phyloP scores from a whole-genome alignment of 2,888 invertebrate genomes.

The Sminthurinus aureus region DNA sequence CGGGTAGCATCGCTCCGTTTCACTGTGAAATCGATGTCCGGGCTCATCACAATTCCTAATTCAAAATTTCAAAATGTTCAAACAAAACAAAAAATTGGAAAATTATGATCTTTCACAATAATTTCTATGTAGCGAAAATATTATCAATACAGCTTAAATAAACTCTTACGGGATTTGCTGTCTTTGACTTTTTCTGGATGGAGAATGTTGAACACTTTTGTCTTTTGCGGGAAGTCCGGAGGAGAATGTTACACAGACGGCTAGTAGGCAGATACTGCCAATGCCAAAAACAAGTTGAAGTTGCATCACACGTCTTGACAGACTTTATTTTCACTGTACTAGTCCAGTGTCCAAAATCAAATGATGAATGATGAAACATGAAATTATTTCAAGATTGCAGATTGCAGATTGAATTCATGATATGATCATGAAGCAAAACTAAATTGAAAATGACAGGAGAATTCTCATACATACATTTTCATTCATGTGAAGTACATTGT shows the following conservation, averaged over 20 bases:
- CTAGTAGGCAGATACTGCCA: background rate
- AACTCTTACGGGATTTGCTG: background rate
- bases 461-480: no score
- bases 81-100: no score
- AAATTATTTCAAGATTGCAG: background rate
- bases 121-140: background rate
- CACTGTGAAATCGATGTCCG: conserved; percentile 13
- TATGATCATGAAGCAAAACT: no score
- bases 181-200: background rate
- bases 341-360: background rate
- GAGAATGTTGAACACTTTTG: background rate
- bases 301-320: background rate
- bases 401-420: no score
- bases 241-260: background rate
- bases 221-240: background rate
- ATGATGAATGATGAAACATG: background rate
- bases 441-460: no score
- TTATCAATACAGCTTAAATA: no score
- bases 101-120: background rate
- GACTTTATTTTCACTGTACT: background rate
- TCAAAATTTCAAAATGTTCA: no score
- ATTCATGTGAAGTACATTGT: no score
- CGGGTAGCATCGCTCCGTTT: conserved; percentile 7
- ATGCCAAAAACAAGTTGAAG: background rate
- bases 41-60: background rate